These are phyloP conservation scores for Linnaemya vulpina DNA, from an alignment of 2,888 invertebrate genomes.

Conservation along the genomic window DNA sequence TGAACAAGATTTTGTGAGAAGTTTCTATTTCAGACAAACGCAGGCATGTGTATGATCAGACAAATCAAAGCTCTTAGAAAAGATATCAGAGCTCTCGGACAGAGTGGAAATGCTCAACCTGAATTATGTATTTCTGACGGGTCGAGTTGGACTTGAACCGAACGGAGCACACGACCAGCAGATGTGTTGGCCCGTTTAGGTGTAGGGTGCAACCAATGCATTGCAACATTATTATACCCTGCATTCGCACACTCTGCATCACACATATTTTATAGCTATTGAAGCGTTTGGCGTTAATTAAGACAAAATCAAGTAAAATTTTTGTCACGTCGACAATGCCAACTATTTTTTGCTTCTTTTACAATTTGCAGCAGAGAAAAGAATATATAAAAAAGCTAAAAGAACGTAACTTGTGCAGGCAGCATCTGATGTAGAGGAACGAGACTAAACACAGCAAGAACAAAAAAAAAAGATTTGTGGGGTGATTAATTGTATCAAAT, in stretches of 20 bases:
- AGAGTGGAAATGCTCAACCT: no score
- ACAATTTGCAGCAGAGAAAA: constrained; percentile 27
- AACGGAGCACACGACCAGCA: neutral
- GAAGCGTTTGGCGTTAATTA: constrained; percentile 83
- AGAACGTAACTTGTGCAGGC: constrained; percentile 25
- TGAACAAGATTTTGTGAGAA: neutral
- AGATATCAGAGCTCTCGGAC: no score
- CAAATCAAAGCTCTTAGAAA: no score
- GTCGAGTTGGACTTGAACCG: no score
- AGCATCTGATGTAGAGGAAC: constrained; percentile 58
- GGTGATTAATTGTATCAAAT: constrained; percentile 72
- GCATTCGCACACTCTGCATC: constrained; percentile 60
- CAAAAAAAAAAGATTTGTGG: constrained; percentile 58
- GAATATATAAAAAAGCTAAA: constrained; percentile 11
- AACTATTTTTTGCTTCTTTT: constrained; percentile 50
- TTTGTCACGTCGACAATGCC: constrained; percentile 79
- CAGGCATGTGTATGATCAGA: no score
- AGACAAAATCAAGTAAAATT: constrained; percentile 82
- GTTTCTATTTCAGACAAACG: no score
- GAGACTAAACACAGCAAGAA: neutral
- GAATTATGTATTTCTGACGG: no score
- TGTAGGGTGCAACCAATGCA: constrained; percentile 64
- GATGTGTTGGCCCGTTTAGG: neutral
- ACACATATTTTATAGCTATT: constrained; percentile 82
- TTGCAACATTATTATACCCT: constrained; percentile 60